Evolutionary conservation across 2,888 invertebrate species (phyloP), one percentile per base, ranked within the genome.

Genomic region (Agrotis clavis): DNA sequence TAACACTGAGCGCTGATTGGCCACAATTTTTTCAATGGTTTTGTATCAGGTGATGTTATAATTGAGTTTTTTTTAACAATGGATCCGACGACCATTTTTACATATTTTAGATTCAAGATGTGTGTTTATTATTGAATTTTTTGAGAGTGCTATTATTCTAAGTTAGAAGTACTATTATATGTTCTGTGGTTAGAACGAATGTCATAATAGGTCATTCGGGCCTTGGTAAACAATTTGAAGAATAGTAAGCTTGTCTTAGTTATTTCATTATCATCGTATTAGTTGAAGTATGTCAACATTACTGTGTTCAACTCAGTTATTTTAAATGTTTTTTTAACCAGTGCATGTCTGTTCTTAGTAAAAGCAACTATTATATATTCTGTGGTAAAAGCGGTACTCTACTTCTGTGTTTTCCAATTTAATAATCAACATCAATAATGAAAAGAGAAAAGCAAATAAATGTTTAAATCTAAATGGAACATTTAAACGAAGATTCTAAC

Each of bases 1-100:
- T 57, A 63, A 71, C 48, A 63, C 59, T 48, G 65, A 14, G 19
- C 66, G 80, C 68, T 56, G 80, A 81, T 81, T 81, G 81, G 81
- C 30, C 30, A 19, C 64, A 25, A 56, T 66, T 74, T 81, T 77
- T 81, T 81, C 63, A 69, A 80, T 72, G 67, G 62, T 60, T 71
- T 62, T 57, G 66, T 67, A 57, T 74, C 75, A 50, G 60, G 53
- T 79, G 73, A 77, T 77, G 56, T 30, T 79, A 47, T 57, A 69
- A 69, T 66, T 51, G 45, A 56, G 47, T 73, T 71, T 70, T 73
- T 71, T 70, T 67, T 68, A 60, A 25, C 19, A 67, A 60, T 50
- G 48, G 50, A 57, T 59, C 30, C 16, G 41, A 11, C n/a, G 61
- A 56, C 25, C 74, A 63, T 64, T 25, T 64, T 56, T 54, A 47